A percentile compares a stretch with the other conserved stretches of the same genome.
These are phyloP conservation scores for Cercopithecus mona DNA, from an alignment of 2,113 vertebrate species.

Conservation along the genomic window DNA sequence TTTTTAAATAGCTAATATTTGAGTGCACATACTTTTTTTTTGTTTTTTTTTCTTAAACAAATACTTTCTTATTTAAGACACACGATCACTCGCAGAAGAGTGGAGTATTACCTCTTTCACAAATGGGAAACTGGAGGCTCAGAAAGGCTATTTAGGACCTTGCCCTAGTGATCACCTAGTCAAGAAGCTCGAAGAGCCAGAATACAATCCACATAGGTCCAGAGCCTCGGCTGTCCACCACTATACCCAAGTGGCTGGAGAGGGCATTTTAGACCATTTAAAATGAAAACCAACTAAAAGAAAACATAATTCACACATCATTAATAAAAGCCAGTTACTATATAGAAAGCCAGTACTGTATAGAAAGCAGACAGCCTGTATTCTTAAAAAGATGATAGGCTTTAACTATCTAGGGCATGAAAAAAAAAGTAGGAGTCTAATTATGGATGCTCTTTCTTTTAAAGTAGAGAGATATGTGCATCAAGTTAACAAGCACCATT, in stretches of 20 bases:
- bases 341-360: background rate
- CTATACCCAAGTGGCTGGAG: background rate
- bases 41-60: background rate
- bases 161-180: background rate
- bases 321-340: conserved; percentile 32
- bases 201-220: background rate
- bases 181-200: background rate
- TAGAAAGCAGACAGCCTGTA: background rate
- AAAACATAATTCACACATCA: background rate
- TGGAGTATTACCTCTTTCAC: background rate
- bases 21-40: background rate
- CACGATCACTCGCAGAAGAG: background rate
- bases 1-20: background rate
- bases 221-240: background rate
- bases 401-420: conserved; percentile 60
- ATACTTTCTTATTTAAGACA: background rate
- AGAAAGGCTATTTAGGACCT: background rate
- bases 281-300: conserved; percentile 5
- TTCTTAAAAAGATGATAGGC: conserved; percentile 31
- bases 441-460: conserved; percentile 44
- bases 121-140: background rate
- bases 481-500: conserved; percentile 38
- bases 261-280: background rate
- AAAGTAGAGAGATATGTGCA: conserved; percentile 12
- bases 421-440: conserved; percentile 51